Evolutionary conservation across 2,888 invertebrate species (phyloP), one percentile per base, ranked within the genome.

Genomic region (Polia nebulosa): DNA sequence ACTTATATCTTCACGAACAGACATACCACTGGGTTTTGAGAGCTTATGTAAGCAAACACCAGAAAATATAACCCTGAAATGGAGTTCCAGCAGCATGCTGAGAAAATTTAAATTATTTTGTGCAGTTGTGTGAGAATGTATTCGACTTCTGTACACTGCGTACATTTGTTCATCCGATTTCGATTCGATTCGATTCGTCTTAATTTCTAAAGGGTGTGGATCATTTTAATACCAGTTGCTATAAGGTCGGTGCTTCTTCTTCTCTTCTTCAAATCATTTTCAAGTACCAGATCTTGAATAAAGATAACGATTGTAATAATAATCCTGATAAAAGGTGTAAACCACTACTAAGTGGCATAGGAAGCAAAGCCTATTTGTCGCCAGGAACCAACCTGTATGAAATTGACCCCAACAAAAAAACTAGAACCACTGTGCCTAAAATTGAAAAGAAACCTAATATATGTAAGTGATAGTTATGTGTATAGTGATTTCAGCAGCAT

Each of bases 311-410:
- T 4, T 9, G 1, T 17, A 13, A 13, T 22, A 61, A 61, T 62
- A 61, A 22, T 8, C 5, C 2, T 3, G n/a, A 22, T 41, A 61
- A 22, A 32, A 41, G 64, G 22, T 1, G 2, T 41, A 62, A 62
- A 22, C 64, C n/a, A 22, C 41, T 62, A 2, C 64, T 62, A 22
- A 64, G 4, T 32, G 64, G 61, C 3, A 22, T 62, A 4, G 61
- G 39, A 62, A 17, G 6, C n/a, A 41, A 64, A 22, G 29, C 61
- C 1, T 62, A 62, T 64, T 64, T 62, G 11, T 62, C 61, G 41
- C 41, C 39, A 44, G 44, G 56, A 49, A 53, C 53, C 2, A 25
- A 49, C 11, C 11, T 55, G 32, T 41, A 41, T 44, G 47, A 67
- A 20, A 32, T 51, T 45, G 15, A 34, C 11, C 11, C 36, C 0